phyloP scores from a whole-genome alignment of 2,113 vertebrate species.

The Nannospalax galili region DNA sequence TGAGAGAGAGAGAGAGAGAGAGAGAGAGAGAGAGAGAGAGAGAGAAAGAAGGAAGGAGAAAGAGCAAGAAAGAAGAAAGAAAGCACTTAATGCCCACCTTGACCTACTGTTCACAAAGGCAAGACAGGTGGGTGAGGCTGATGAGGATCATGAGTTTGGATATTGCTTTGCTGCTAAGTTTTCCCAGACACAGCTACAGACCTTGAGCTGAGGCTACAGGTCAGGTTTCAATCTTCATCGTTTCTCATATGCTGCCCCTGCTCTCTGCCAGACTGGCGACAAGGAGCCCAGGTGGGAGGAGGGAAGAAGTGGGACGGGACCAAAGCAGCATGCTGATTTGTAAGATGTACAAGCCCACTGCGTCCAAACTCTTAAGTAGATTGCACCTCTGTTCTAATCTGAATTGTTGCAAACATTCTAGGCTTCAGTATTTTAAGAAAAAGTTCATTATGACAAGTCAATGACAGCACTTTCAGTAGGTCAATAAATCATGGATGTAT shows the following conservation, averaged over 20 bases:
- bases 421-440: constrained; percentile 82
- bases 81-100: background rate
- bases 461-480: constrained; percentile 88
- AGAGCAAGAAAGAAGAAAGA: background rate
- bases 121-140: background rate
- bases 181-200: constrained; percentile 49
- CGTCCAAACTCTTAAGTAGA: constrained; percentile 82
- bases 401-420: constrained; percentile 75
- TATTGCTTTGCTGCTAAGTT: constrained; percentile 58
- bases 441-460: constrained; percentile 89
- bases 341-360: constrained; percentile 81
- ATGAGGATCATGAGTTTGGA: background rate
- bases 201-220: constrained; percentile 63
- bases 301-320: background rate
- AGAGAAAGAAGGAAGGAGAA: too few relatives aligned
- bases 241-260: constrained; percentile 83
- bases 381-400: constrained; percentile 72
- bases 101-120: background rate
- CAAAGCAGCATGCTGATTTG: constrained; percentile 81
- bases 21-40: too few relatives aligned
- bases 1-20: too few relatives aligned
- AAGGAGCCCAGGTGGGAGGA: constrained; percentile 69
- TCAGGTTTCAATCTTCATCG: constrained; percentile 84
- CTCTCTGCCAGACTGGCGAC: constrained; percentile 87
- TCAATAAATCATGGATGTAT: constrained; percentile 88